phyloP scores from a whole-genome alignment of 2,888 invertebrate genomes.

The Nephrotoma guestfalica region DNA sequence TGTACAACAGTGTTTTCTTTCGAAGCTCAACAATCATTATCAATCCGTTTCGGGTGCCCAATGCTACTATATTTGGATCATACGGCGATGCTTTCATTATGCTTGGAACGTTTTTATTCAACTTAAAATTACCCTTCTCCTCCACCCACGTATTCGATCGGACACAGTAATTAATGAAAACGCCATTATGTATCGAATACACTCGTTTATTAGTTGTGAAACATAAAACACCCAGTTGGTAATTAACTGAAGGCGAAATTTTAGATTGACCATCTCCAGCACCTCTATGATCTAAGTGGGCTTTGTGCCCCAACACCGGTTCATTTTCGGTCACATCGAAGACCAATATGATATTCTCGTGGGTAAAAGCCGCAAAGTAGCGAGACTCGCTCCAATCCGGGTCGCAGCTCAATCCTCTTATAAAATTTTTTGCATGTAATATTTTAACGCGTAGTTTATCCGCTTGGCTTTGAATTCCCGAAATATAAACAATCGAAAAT shows the following conservation, averaged over 20 bases:
- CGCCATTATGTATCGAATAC: slow-evolving; percentile 22
- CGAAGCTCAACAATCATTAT: slow-evolving; percentile 22
- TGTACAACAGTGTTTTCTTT: slow-evolving; percentile 21
- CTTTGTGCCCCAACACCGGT: slow-evolving; percentile 27
- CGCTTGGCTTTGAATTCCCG: slow-evolving; percentile 13
- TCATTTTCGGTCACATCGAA: slow-evolving; percentile 25
- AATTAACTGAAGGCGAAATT: not conserved
- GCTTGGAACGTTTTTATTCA: slow-evolving; percentile 19
- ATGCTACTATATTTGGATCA: slow-evolving; percentile 23
- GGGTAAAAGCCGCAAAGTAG: slow-evolving; percentile 24
- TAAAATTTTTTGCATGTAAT: slow-evolving; percentile 22
- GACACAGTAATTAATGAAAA: slow-evolving; percentile 27
- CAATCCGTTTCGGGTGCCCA: slow-evolving; percentile 24
- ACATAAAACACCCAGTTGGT: slow-evolving; percentile 17
- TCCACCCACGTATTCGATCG: slow-evolving; percentile 26
- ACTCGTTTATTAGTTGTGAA: slow-evolving; percentile 22
- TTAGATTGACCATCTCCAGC: not conserved
- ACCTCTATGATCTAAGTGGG: slow-evolving; percentile 16
- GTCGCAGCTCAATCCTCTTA: slow-evolving; percentile 25
- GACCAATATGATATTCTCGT: slow-evolving; percentile 26
- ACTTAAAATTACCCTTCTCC: slow-evolving; percentile 19
- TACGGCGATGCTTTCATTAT: slow-evolving; percentile 25
- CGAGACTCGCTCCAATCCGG: slow-evolving; percentile 22
- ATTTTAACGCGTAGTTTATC: slow-evolving; percentile 19
- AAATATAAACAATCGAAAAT: slow-evolving; percentile 26